A percentile compares a stretch with the other conserved stretches of the same genome.
Evolutionary conservation across 1,140 invertebrate genomes (phyloP).

Genomic region (Drosophila sp.): DNA sequence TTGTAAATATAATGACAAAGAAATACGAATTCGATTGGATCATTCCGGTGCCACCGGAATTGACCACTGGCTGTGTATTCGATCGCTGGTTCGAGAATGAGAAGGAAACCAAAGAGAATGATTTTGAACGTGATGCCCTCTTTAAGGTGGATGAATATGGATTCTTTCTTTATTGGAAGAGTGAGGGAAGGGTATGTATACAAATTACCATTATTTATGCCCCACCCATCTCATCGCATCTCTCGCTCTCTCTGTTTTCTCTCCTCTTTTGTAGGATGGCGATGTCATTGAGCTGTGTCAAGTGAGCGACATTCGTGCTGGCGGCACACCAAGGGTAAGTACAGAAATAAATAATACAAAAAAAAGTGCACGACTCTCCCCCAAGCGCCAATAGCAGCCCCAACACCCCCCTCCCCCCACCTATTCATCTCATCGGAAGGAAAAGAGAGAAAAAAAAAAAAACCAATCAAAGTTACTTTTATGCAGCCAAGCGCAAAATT

Average conservation of each 20-base stretch:
- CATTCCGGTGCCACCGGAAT: conserved; percentile 93
- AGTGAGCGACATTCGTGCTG: conserved; percentile 97
- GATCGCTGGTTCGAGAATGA: conserved; percentile 99
- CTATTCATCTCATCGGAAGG: background rate
- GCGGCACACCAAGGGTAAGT: conserved; percentile 92
- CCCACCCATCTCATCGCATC: background rate
- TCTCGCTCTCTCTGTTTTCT: background rate
- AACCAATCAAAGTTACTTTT: conserved; percentile 13
- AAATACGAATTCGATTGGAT: conserved; percentile 99
- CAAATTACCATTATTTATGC: conserved; percentile 1
- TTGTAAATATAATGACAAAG: conserved; percentile 92
- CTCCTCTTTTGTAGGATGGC: conserved; percentile 90
- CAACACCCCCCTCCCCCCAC: too few species aligned
- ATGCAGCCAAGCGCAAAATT: conserved; percentile 12
- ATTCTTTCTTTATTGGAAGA: conserved; percentile 99
- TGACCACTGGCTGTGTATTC: conserved; percentile 91
- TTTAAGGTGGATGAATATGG: conserved; percentile 99
- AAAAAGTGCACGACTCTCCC: background rate
- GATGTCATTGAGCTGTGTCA: conserved; percentile 98
- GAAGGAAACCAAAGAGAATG: conserved; percentile 88
- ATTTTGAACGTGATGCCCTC: conserved; percentile 93
- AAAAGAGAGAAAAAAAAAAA: background rate
- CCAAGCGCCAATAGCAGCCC: background rate
- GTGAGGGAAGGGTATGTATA: conserved; percentile 92
- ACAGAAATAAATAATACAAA: background rate